phyloP scores from a whole-genome alignment of 1,140 invertebrate genomes.

The Tribolium castaneum region DNA sequence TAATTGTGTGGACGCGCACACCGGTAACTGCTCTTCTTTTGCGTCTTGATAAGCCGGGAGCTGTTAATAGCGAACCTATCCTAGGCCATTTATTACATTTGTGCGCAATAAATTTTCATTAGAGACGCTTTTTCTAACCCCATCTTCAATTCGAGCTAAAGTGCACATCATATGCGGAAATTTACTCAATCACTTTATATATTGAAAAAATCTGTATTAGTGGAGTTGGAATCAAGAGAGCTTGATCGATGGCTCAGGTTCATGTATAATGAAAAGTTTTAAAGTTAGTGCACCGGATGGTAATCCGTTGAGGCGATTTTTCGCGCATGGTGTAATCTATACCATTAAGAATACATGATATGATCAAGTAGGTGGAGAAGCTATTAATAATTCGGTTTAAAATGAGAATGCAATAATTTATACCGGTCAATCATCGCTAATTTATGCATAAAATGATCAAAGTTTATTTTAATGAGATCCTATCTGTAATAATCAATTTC shows the following conservation, averaged over 20 bases:
- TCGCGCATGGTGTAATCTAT: constrained; percentile 11
- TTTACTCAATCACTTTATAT: background rate
- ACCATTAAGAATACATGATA: constrained; percentile 20
- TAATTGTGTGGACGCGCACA: constrained; percentile 16
- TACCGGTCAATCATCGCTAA: constrained; percentile 19
- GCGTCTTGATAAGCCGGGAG: constrained; percentile 6
- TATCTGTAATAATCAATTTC: constrained; percentile 3
- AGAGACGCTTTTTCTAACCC: constrained; percentile 2
- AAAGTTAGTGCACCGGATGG: background rate
- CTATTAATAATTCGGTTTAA: constrained; percentile 28
- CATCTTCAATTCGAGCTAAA: background rate
- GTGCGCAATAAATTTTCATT: constrained; percentile 14
- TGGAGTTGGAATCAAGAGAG: background rate
- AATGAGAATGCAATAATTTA: constrained; percentile 25
- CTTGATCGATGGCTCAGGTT: background rate
- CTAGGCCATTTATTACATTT: constrained; percentile 8
- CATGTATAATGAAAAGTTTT: background rate
- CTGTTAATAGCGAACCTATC: constrained; percentile 7
- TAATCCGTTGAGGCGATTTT: background rate
- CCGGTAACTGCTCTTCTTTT: constrained; percentile 11
- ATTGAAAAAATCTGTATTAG: no score
- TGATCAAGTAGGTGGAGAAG: constrained; percentile 28
- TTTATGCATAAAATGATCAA: constrained; percentile 30
- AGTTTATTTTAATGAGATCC: constrained; percentile 7
- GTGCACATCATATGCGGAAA: constrained; percentile 6